Base-by-base conservation (phyloP, 2,113 vertebrate genomes). In the Dromaius novaehollandiae region DNA sequence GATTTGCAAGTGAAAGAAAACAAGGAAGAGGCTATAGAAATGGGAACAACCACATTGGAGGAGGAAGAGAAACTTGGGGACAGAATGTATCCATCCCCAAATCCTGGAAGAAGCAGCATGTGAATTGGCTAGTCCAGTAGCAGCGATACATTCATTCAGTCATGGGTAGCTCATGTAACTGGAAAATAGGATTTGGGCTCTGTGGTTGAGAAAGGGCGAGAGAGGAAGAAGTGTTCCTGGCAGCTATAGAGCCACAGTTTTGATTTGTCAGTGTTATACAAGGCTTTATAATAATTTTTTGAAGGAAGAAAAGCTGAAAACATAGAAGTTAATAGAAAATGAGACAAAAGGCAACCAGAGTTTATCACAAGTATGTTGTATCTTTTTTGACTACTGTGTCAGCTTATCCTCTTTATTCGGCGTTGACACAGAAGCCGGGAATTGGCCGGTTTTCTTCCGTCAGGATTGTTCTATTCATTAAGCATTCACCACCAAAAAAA, bases 371-470 rank as follows among this genome's bases (percentile, higher is more conserved):
- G 76, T 90, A n/a, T 75, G 85, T 96, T 90, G 68, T 92, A 91
- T 94, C 90, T 90, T 94, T 95, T 96, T 86, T 32, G 63, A 83
- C 92, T 96, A 93, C 88, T 92, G 55, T 96, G 95, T 95, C 88
- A 96, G 82, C 73, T 93, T 96, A 90, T 95, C 90, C 87, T 91
- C 93, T 97, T 88, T 94, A 90, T 97, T 95, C 89, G 93, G 3
- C 38, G 21, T 60, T 82, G 91, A 88, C 84, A 95, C 68, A 97
- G 94, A 93, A 91, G 82, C 78, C 89, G 93, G 93, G 91, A 97
- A 96, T 91, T 97, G 97, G 96, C 96, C 88, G 79, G 11, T 91
- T 97, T 97, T 97, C 96, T 96, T 96, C 97, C 94, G 91, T 94
- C 88, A 81, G 94, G 79, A 94, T 94, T 96, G 94, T 95, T 96